Conservation (phyloP, 2,113 vertebrate species). For the Dissostichus mawsoni region DNA sequence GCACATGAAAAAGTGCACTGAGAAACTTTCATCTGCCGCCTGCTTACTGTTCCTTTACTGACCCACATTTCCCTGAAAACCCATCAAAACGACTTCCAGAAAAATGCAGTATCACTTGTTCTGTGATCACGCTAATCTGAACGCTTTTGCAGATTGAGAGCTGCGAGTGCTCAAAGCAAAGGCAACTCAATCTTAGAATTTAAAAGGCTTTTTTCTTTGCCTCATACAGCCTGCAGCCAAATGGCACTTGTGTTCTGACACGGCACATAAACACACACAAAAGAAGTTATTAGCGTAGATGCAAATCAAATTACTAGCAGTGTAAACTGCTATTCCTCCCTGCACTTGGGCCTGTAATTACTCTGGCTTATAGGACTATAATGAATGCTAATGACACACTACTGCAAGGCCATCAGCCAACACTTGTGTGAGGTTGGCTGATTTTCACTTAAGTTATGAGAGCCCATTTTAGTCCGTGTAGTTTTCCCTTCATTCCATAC, state of each 20-base stretch:
- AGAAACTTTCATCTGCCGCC: slow-evolving; percentile 25
- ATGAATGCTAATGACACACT: slow-evolving; percentile 87
- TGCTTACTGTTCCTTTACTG: slow-evolving; percentile 46
- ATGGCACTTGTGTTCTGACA: slow-evolving; percentile 88
- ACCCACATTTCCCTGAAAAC: slow-evolving; percentile 69
- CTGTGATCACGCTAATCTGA: slow-evolving; percentile 75
- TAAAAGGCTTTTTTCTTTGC: slow-evolving; percentile 75
- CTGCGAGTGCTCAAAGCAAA: slow-evolving; percentile 76
- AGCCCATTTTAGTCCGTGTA: slow-evolving; percentile 49
- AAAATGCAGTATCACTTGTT: slow-evolving; percentile 73
- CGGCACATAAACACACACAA: slow-evolving; percentile 89
- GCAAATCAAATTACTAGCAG: slow-evolving; percentile 89
- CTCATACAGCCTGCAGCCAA: slow-evolving; percentile 84
- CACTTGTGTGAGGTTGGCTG: slow-evolving; percentile 74
- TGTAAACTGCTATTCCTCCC: slow-evolving; percentile 87
- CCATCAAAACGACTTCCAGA: slow-evolving; percentile 69
- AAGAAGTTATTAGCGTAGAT: slow-evolving; percentile 90
- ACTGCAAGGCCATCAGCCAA: slow-evolving; percentile 77
- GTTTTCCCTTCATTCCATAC: slow-evolving; percentile 38
- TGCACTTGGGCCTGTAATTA: slow-evolving; percentile 87
- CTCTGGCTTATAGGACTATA: slow-evolving; percentile 85
- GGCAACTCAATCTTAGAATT: slow-evolving; percentile 83
- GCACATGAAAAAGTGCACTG: neutral
- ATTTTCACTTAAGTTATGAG: slow-evolving; percentile 78
- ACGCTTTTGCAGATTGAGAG: slow-evolving; percentile 72